Percentiles rank a stretch among this genome's conserved stretches.
Conservation (phyloP, 2,797 vertebrate genomes). For the Pseudochaenichthys georgianus region DNA sequence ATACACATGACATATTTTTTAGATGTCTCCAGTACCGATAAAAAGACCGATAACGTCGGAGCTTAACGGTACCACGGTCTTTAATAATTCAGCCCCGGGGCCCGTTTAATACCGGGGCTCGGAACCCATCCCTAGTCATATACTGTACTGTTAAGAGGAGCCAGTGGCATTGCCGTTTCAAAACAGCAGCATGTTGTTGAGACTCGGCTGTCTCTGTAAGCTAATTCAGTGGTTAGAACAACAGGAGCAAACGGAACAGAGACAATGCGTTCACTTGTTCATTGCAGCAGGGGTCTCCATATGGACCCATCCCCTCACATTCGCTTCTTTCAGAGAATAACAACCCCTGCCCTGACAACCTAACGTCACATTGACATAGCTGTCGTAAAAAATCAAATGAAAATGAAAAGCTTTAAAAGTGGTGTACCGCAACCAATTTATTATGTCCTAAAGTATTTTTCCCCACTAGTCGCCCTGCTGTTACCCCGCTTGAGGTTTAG, state of each 20-base stretch:
- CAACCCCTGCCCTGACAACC: conserved; percentile 47
- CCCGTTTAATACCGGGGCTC: too few species aligned
- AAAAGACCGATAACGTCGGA: too few species aligned
- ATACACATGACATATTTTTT: too few species aligned
- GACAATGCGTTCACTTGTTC: conserved; percentile 79
- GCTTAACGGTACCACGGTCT: too few species aligned
- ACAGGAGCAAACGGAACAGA: conserved; percentile 75
- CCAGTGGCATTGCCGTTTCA: conserved; percentile 51
- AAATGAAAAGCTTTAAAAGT: conserved; percentile 22
- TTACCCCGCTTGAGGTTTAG: background rate
- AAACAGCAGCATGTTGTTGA: conserved; percentile 72
- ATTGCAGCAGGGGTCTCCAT: conserved; percentile 77
- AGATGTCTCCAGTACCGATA: too few species aligned
- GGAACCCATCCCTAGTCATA: background rate
- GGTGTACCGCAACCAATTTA: background rate
- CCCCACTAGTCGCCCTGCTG: background rate
- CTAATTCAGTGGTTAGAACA: conserved; percentile 81
- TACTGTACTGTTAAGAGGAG: conserved; percentile 58
- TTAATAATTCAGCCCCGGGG: too few species aligned
- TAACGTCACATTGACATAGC: conserved; percentile 50
- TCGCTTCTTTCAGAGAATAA: conserved; percentile 78
- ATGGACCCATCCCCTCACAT: conserved; percentile 70
- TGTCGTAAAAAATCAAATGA: conserved; percentile 56
- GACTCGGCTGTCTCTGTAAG: conserved; percentile 64
- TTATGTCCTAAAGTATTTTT: conserved; percentile 1